These are phyloP conservation scores for Drosophila phalerata DNA, from an alignment of 2,888 invertebrate genomes.

Conservation along the genomic window DNA sequence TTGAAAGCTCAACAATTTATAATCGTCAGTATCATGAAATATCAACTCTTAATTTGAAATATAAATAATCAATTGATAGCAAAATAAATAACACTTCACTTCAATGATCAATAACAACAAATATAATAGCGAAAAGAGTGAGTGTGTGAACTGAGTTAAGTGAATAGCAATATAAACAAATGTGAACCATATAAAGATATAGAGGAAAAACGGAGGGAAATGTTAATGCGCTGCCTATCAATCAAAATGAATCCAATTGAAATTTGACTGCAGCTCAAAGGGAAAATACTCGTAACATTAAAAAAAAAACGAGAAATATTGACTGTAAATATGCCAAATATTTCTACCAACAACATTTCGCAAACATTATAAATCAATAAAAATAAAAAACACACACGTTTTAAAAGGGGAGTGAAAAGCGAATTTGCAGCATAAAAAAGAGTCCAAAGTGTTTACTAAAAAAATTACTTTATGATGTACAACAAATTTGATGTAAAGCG, in stretches of 20 bases:
- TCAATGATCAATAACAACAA: slow-evolving; percentile 29
- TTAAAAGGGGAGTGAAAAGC: slow-evolving; percentile 8
- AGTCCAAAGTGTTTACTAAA: slow-evolving; percentile 37
- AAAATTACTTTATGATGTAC: slow-evolving; percentile 52
- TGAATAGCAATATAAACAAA: slow-evolving; percentile 40
- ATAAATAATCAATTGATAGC: slow-evolving; percentile 56
- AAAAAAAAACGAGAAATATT: slow-evolving; percentile 20
- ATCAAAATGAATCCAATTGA: slow-evolving; percentile 69
- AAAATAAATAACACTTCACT: slow-evolving; percentile 57
- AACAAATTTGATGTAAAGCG: slow-evolving; percentile 49
- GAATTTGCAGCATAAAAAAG: slow-evolving; percentile 31
- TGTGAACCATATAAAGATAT: slow-evolving; percentile 22
- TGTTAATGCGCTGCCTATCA: slow-evolving; percentile 64
- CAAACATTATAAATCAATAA: slow-evolving; percentile 69
- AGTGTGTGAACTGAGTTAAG: slow-evolving; percentile 2
- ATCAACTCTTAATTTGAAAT: slow-evolving; percentile 41
- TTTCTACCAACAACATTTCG: slow-evolving; percentile 56
- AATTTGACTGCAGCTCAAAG: slow-evolving; percentile 43
- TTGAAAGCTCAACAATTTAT: background rate
- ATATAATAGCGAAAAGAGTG: background rate
- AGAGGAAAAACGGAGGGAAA: slow-evolving; percentile 22
- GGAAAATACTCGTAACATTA: slow-evolving; percentile 10
- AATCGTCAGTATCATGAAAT: slow-evolving; percentile 21
- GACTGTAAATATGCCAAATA: slow-evolving; percentile 62
- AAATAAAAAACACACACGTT: slow-evolving; percentile 25